phyloP scores from a whole-genome alignment of 1,140 invertebrate genomes.

The Brachionus sp. region DNA sequence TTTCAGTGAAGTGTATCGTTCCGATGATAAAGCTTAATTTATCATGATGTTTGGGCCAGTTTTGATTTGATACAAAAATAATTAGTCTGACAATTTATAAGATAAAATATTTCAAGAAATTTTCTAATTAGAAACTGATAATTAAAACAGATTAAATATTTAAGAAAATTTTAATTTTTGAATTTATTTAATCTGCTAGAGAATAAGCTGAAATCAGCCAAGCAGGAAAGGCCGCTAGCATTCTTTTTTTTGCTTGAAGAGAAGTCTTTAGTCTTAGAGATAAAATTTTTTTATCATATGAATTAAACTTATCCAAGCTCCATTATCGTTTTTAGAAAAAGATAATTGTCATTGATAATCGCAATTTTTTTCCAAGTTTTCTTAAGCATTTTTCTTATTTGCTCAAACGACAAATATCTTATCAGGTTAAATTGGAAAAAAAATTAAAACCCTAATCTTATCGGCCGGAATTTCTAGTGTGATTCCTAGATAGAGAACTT shows the following conservation, averaged over 20 bases:
- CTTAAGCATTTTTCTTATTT: background rate
- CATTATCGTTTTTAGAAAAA: background rate
- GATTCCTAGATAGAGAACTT: constrained; percentile 1
- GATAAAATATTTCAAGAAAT: constrained; percentile 5
- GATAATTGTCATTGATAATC: constrained; percentile 3
- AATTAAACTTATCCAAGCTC: background rate
- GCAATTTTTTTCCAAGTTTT: background rate
- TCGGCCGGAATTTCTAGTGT: background rate
- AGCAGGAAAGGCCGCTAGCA: background rate
- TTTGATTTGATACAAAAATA: constrained; percentile 5
- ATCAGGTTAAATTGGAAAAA: background rate
- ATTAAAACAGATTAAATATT: background rate
- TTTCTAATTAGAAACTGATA: background rate
- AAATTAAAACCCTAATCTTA: background rate
- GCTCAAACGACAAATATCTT: background rate
- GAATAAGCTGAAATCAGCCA: background rate
- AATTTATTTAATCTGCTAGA: background rate
- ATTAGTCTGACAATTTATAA: background rate
- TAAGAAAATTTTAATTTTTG: background rate
- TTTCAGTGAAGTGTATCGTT: constrained; percentile 1
- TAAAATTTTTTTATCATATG: background rate
- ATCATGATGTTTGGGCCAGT: background rate
- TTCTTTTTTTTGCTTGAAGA: background rate
- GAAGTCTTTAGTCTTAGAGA: background rate
- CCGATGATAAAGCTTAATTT: background rate